Conservation (phyloP, 2,113 vertebrate genomes). For the Thamnophis sirtalis region DNA sequence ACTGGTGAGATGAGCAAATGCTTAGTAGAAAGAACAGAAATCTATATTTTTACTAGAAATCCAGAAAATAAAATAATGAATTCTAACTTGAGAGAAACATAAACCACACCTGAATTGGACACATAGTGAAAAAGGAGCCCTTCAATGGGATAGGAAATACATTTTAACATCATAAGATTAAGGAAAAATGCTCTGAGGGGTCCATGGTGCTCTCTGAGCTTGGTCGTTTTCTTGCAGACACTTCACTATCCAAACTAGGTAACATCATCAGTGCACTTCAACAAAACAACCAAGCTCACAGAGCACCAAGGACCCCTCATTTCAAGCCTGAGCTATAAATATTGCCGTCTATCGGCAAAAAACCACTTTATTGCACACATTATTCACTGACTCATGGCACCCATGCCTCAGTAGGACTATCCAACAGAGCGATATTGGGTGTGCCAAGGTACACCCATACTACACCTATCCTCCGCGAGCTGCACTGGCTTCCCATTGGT, state of each 20-base stretch:
- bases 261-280: background rate
- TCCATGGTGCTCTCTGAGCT: background rate
- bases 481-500: no score
- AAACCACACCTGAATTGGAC: background rate
- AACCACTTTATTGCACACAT: background rate
- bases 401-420: background rate
- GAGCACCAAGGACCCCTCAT: background rate
- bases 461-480: no score
- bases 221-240: background rate
- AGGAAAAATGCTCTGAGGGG: no score
- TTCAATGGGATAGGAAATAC: background rate
- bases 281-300: background rate
- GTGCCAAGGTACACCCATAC: no score
- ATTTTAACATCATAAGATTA: background rate
- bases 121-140: background rate
- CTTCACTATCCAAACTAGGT: background rate
- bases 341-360: background rate
- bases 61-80: background rate
- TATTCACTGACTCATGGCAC: background rate
- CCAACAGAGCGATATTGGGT: no score
- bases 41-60: background rate
- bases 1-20: background rate
- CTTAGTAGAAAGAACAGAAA: background rate
- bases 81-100: background rate
- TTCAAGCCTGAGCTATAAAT: background rate